Evolutionary conservation across 2,797 vertebrate species (phyloP), one percentile per base, ranked within the genome.

Genomic region (Chelmon rostratus): DNA sequence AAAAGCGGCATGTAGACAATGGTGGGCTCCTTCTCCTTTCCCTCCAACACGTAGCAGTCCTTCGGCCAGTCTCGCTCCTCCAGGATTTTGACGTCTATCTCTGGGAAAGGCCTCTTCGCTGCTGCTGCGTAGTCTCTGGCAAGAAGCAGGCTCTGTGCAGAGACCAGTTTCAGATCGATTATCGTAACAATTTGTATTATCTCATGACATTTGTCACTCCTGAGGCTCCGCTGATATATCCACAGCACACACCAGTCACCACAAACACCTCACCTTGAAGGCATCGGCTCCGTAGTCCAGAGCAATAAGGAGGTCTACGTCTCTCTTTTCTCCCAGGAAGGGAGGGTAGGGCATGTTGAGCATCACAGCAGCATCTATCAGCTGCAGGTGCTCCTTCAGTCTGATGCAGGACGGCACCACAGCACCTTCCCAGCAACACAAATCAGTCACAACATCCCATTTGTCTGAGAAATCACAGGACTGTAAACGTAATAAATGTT

Each of bases 11-110:
- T 88, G 85, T 76, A 94, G 8, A 94, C 1, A 28, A 92, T 79
- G 0, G 90, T 90, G 33, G 85, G 90, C 54, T 79, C 83, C 13
- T 68, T 78, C 10, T 28, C 70, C 18, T 82, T 74, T 1, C 92
- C 93, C 71, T 92, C 81, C 0, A 92, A 82, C 70, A 92, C 90
- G 1, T 93, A 92, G 75, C 73, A 88, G 83, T 88, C 88, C 33
- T 78, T 81, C 0, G 91, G 91, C 83, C 87, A 91, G 12, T 88
- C 71, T 56, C 40, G 88, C 3, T 92, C 88, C 68, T 86, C 54
- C 68, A 92, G 63, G 73, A 90, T 35, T 21, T 53, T 63, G 1
- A 78, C 33, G 1, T 86, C 64, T 52, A 93, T 83, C 46, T 75
- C 18, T 16, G 90, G 91, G 73, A 94, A 94, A 3, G 93, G 81